Evolutionary conservation across 1,140 invertebrate genomes (phyloP).

Genomic region (Drosophila pseudoananassae): DNA sequence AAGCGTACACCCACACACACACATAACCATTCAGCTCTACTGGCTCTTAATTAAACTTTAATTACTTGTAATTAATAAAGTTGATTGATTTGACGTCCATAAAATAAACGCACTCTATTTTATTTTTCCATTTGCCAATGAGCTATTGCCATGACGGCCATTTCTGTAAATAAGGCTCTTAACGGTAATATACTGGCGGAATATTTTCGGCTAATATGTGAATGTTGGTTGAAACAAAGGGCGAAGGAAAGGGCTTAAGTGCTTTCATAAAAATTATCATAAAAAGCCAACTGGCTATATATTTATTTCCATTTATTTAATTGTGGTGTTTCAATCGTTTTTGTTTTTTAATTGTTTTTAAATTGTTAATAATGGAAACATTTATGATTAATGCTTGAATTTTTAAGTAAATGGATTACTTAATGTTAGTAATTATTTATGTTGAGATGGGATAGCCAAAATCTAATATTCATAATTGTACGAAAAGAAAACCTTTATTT

Average conservation of each 20-base stretch:
- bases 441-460: no score
- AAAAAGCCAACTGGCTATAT: neutral
- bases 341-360: no score
- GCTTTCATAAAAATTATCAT: neutral
- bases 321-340: no score
- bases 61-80: slow-evolving; percentile 79
- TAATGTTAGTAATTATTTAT: no score
- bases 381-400: no score
- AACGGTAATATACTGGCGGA: neutral
- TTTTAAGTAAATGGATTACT: no score
- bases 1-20: neutral
- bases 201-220: neutral
- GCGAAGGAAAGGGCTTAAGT: neutral
- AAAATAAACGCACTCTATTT: slow-evolving; percentile 38
- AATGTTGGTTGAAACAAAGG: neutral
- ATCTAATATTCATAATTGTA: no score
- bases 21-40: neutral
- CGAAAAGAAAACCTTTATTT: no score
- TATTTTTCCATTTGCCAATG: neutral
- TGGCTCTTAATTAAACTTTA: slow-evolving; percentile 75
- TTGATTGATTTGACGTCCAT: slow-evolving; percentile 61
- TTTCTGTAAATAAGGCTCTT: slow-evolving; percentile 5
- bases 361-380: no score
- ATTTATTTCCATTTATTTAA: no score
- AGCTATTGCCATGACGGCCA: neutral